Percentiles rank a stretch among this genome's conserved stretches.
These are phyloP conservation scores for roundworm (Caenorhabditis elegans) DNA, from an alignment of 1,140 invertebrate species.

Conservation along the genomic window DNA sequence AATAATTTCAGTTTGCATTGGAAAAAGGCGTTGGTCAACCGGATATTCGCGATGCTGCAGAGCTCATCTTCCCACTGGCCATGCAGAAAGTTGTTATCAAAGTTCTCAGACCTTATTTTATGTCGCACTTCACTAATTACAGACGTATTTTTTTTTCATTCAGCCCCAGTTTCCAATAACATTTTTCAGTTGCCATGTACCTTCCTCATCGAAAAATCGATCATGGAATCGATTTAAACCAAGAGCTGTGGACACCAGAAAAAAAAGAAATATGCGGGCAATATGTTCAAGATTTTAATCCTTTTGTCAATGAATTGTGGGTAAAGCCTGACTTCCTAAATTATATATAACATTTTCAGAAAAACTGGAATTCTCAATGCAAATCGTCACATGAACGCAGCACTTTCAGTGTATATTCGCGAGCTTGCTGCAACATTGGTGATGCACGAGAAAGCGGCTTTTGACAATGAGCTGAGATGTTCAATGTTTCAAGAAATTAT, in stretches of 20 bases:
- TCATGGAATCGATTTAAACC: not conserved
- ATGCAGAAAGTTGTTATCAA: not conserved
- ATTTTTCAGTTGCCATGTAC: not conserved
- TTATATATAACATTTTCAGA: no score
- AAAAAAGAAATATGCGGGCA: not conserved
- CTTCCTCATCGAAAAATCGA: not conserved
- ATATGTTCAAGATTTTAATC: not conserved
- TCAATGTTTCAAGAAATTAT: slow-evolving; percentile 18
- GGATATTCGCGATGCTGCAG: not conserved
- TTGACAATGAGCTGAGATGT: not conserved
- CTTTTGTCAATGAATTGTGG: slow-evolving; percentile 6
- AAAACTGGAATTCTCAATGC: not conserved
- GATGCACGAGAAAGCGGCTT: not conserved
- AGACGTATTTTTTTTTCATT: not conserved
- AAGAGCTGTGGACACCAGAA: not conserved
- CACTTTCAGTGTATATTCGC: not conserved
- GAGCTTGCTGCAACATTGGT: not conserved
- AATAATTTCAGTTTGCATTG: not conserved
- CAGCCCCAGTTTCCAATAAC: not conserved
- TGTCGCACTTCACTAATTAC: not conserved
- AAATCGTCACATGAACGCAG: not conserved
- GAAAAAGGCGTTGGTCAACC: not conserved
- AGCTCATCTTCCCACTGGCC: not conserved
- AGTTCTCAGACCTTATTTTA: not conserved
- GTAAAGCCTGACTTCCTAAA: no score